Evolutionary conservation across 2,888 invertebrate genomes (phyloP).

Genomic region (Aspidapion aeneum): DNA sequence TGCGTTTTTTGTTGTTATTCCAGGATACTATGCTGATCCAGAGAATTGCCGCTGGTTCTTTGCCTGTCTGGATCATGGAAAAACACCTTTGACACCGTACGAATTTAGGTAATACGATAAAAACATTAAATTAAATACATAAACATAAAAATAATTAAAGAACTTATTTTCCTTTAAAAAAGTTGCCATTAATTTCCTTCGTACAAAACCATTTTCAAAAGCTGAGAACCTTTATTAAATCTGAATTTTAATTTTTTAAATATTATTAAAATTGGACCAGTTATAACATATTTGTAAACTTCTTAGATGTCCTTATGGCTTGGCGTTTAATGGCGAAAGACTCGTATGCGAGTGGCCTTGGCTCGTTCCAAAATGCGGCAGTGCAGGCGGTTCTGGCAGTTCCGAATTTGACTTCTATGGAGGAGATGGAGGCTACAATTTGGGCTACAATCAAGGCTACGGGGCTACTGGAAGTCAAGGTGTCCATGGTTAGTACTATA

Average conservation of each 20-base stretch:
- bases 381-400: conserved; percentile 41
- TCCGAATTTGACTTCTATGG: conserved; percentile 50
- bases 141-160: too few species aligned
- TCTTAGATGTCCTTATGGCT: conserved; percentile 78
- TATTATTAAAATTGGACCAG: too few species aligned
- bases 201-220: too few species aligned
- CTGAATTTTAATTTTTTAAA: too few species aligned
- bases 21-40: conserved; percentile 76
- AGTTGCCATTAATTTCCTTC: too few species aligned
- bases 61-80: conserved; percentile 72
- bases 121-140: too few species aligned
- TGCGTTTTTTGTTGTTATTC: too few species aligned
- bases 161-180: too few species aligned
- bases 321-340: conserved; percentile 69
- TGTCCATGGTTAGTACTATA: neutral
- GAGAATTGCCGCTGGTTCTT: conserved; percentile 84
- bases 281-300: too few species aligned
- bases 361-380: conserved; percentile 56
- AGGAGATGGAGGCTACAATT: conserved; percentile 2
- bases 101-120: too few species aligned
- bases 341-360: conserved; percentile 79
- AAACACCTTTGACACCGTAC: conserved; percentile 61
- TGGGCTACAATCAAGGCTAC: neutral
- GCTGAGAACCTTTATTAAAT: too few species aligned
- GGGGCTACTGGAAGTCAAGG: neutral